Conservation (phyloP, 2,888 invertebrate species). For the Hecatera dysodea region DNA sequence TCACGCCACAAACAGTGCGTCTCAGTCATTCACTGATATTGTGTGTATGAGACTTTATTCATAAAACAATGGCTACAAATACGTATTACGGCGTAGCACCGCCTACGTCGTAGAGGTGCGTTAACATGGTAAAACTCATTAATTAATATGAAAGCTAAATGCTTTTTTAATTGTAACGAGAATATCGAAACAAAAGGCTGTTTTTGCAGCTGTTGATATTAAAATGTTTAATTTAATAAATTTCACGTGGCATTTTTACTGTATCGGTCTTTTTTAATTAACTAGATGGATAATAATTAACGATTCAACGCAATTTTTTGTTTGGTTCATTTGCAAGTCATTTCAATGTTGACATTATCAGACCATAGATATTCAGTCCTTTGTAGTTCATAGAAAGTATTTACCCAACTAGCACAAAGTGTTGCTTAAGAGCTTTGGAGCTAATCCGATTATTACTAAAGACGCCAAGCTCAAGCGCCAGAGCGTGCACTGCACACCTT, state of each 20-base stretch:
- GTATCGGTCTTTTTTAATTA: slow-evolving; percentile 32
- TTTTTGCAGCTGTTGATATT: slow-evolving; percentile 8
- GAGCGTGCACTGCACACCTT: too few relatives aligned
- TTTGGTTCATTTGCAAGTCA: not conserved
- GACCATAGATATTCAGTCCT: not conserved
- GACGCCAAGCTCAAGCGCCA: too few relatives aligned
- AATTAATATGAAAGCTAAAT: slow-evolving; percentile 12
- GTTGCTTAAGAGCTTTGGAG: too few relatives aligned
- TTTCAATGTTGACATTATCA: not conserved
- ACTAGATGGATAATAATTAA: slow-evolving; percentile 1
- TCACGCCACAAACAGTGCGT: not conserved
- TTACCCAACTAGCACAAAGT: too few relatives aligned
- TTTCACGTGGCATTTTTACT: slow-evolving; percentile 10
- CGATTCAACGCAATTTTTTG: not conserved
- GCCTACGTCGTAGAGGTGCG: too few relatives aligned
- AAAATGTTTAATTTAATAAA: slow-evolving; percentile 19
- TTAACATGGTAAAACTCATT: not conserved
- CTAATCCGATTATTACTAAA: too few relatives aligned
- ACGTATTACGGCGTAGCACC: not conserved
- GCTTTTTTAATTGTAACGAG: not conserved
- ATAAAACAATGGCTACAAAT: not conserved
- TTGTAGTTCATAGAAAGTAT: not conserved
- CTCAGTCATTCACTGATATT: not conserved
- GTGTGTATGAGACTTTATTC: not conserved
- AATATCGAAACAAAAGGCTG: not conserved